Evolutionary conservation across 2,113 vertebrate genomes (phyloP), one percentile per base, ranked within the genome.

Genomic region (Sminthopsis crassicaudata): DNA sequence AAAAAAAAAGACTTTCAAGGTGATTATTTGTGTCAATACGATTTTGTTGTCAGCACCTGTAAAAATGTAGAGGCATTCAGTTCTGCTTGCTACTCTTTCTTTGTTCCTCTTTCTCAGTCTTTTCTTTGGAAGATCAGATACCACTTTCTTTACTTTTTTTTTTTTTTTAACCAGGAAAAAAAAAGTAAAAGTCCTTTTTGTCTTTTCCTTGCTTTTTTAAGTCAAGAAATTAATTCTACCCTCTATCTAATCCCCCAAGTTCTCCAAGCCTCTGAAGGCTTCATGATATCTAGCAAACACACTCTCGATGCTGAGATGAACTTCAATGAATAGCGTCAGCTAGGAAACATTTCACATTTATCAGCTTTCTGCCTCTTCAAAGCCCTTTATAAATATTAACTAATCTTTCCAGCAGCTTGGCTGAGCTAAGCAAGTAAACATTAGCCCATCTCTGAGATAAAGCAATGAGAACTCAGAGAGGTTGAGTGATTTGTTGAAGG

Each of bases 241-340:
- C 46, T 92, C n/a, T 46, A 26, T 53, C 16, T 46, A 30, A 88
- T 60, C 93, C 55, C 92, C 92, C 89, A 94, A 9, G 53, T 16
- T 60, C 92, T 92, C 93, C 88, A n/a, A 57, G 52, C 19, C 42
- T 60, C 95, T 92, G 54, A 90, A 52, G 36, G 54, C 54, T 90
- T 48, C 2, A 12, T 53, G n/a, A 52, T 51, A 84, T 51, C 94
- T 53, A n/a, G 14, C n/a, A 91, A 90, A 92, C 26, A 91, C 30
- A 90, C 50, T 88, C 91, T 60, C n/a, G 27, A 57, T 57, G 16
- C 23, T 11, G 57, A 94, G 93, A 92, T 89, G 54, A 48, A 53
- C 46, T 53, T 90, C 48, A 67, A 8, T 96, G 53, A 94, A 95
- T 16, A 94, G 55, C 95, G n/a, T 90, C n/a, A 92, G 90, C 53